Conservation (phyloP, 2,888 invertebrate species). For the Lathronympha strigana region DNA sequence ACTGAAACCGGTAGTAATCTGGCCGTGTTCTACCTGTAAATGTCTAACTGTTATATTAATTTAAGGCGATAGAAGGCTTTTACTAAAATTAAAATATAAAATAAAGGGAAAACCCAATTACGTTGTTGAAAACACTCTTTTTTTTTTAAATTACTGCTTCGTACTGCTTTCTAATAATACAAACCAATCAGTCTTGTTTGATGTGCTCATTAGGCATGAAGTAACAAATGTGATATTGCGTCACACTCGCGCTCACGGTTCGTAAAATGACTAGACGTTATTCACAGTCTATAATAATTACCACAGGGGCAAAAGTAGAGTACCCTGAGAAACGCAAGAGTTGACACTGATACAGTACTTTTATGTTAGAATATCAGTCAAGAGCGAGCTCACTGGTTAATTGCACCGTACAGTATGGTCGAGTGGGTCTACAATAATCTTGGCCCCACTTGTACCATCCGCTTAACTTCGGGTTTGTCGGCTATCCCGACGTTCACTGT, state of each 20-base stretch:
- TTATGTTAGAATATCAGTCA: neutral
- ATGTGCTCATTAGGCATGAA: slow-evolving; percentile 20
- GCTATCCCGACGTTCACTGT: too few relatives aligned
- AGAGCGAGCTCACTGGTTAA: neutral
- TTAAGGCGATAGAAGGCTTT: neutral
- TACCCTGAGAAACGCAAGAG: slow-evolving; percentile 13
- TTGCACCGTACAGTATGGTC: neutral
- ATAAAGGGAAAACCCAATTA: too few relatives aligned
- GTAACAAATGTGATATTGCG: slow-evolving; percentile 28
- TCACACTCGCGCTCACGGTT: slow-evolving; percentile 19
- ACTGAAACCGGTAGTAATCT: slow-evolving; percentile 14
- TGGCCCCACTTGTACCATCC: too few relatives aligned
- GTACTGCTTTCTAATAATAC: too few relatives aligned
- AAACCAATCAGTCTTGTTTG: slow-evolving; percentile 1
- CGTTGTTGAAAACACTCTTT: too few relatives aligned
- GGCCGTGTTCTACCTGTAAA: neutral
- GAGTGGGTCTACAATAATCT: too few relatives aligned
- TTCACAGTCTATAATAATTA: slow-evolving; percentile 33
- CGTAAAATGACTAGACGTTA: slow-evolving; percentile 28
- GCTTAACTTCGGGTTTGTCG: too few relatives aligned
- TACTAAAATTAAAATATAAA: too few relatives aligned
- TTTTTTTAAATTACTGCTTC: too few relatives aligned
- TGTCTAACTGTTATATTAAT: neutral
- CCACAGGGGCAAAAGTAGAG: slow-evolving; percentile 13
- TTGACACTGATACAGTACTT: slow-evolving; percentile 8